Base-by-base conservation (phyloP, 2,113 vertebrate genomes). In the Choloepus hoffmanni region DNA sequence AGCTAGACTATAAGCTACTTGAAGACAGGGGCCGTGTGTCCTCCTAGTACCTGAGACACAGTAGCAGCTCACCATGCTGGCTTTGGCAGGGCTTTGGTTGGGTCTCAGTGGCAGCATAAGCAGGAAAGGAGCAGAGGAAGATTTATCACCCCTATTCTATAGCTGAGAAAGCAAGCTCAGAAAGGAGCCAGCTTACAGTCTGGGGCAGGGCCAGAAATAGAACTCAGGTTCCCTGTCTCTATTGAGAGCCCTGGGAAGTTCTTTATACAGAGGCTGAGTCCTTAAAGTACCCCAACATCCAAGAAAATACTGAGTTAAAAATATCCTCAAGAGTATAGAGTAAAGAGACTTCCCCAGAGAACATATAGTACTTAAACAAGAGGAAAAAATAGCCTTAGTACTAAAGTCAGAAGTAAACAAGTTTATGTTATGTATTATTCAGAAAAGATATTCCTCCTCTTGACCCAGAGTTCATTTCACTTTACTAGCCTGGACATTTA, bases 401-500 rank as follows among this genome's bases (percentile, higher is more conserved):
- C 60, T 8, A 36, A 79, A 95, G 50, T 85, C n/a, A 70, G 50
- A 83, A 58, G 53, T 89, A 85, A 89, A 85, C 50, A 85, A 48
- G 53, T 82, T 53, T 92, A 15, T 50, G 36, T 16, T 65, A 43
- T 76, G 67, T 21, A 50, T 95, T 94, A 85, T 85, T 95, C 79
- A 77, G 16, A 58, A 77, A 82, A 85, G 60, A 65, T 7, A 45
- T 76, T 72, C 28, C 65, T 74, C 58, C 28, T 81, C 77, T n/a
- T 36, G 43, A 93, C 48, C 15, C 70, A 63, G 67, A 77, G 33
- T 33, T 63, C 26, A 40, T 77, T 82, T 86, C 11, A 45, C 40
- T 93, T 95, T 62, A 19, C 43, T 15, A 36, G 19, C 23, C 26
- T 86, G n/a, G 43, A 55, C 85, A 93, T 93, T 96, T 68, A 63